Evolutionary conservation across 2,888 invertebrate species (phyloP).

Genomic region (Anticlea derivata): DNA sequence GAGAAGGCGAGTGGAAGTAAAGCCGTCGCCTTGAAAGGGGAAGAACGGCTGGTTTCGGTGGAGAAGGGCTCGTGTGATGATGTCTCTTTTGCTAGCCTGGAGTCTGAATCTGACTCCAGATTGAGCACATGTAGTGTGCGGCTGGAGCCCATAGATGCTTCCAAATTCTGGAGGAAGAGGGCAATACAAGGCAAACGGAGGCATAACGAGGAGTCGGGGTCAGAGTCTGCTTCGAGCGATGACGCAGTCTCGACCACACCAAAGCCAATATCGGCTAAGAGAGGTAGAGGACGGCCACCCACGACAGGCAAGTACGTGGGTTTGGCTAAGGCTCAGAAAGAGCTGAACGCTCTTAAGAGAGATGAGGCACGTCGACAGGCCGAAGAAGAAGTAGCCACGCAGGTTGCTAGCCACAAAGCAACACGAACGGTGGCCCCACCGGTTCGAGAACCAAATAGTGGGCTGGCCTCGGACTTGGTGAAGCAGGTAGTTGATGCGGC

Average conservation of each 20-base stretch:
- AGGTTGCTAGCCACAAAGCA: not conserved
- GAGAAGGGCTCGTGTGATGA: constrained; percentile 2
- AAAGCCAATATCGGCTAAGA: not conserved
- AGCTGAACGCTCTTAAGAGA: not conserved
- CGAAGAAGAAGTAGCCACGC: not conserved
- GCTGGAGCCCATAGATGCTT: not conserved
- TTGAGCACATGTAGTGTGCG: not conserved
- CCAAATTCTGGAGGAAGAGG: not conserved
- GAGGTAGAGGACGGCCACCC: not conserved
- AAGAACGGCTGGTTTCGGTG: too few relatives aligned
- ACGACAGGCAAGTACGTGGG: not conserved
- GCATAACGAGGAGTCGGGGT: not conserved
- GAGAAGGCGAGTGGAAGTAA: too few relatives aligned
- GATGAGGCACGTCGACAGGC: not conserved
- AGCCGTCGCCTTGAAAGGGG: too few relatives aligned
- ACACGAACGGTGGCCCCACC: not conserved
- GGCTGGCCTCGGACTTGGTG: not conserved
- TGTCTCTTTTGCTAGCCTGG: not conserved
- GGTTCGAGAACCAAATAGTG: not conserved
- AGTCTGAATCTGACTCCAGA: not conserved
- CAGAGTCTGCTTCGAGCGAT: not conserved
- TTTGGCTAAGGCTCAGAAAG: not conserved
- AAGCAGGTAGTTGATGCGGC: not conserved
- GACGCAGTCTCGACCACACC: not conserved
- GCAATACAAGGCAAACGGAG: not conserved